Base-by-base conservation (phyloP, 2,113 vertebrate genomes). In the Motacilla alba region DNA sequence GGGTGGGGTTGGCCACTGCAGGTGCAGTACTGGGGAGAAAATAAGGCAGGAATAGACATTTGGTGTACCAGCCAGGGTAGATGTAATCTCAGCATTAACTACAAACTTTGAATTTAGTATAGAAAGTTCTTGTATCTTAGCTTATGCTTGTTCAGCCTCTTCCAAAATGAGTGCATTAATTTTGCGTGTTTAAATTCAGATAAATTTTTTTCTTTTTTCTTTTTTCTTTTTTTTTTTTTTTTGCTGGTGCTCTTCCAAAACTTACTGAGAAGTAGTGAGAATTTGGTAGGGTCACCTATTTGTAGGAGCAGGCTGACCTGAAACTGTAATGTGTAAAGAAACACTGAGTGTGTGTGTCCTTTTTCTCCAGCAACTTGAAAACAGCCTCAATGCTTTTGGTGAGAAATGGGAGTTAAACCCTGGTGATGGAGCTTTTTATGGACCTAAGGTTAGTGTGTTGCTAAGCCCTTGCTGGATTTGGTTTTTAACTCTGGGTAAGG, bases 391-490 rank as follows among this genome's bases (percentile, higher is more conserved):
- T 95, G 98, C 99, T 56, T 99, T 99, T 86, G 99, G 99, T 55
- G 98, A 99, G 96, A 99, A 99, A 88, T 99, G 99, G 99, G 97
- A 99, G 74, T 97, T 99, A 85, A 99, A 99, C 94, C 99, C 99
- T 11, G 99, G 99, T 1, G 99, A 99, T 88, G 99, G 99, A 75
- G 99, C 99, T 60, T 99, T 99, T 95, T 99, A 99, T 72, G 99
- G 99, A 86, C 99, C 99, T 66, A 99, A 99, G 99, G 99, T 99
- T 90, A 98, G 98, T 97, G 50, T 46, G 23, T 49, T 93, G 41
- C 26, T 62, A 28, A 37, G 6, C 9, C 5, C 8, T 58, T 9
- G 3, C 18, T 63, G 30, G 6, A 10, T 56, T 82, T 33, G 11
- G 20, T 11, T 67, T 92, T 86, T 86, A 47, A 11, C 70, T 90